A percentile compares a stretch with the other conserved stretches of the same genome.
phyloP scores from a whole-genome alignment of 2,113 vertebrate genomes.

The Isichthys henryi region DNA sequence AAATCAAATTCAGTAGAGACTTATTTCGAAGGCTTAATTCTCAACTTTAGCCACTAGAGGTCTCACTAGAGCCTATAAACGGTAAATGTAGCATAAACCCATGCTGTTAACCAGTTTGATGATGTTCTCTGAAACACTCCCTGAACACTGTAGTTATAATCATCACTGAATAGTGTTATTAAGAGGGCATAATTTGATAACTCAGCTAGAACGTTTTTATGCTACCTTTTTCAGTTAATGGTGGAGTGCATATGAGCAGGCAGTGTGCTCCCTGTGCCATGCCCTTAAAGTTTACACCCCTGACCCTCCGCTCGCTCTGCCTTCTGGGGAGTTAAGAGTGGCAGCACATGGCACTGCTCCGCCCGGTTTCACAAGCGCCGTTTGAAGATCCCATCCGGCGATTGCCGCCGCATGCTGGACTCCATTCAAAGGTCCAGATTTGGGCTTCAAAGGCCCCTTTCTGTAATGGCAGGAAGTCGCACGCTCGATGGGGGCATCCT shows the following conservation, averaged over 20 bases:
- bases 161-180: background rate
- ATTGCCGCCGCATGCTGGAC: constrained; percentile 17
- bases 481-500: constrained; percentile 27
- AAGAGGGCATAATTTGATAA: background rate
- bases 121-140: background rate
- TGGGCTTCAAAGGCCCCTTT: constrained; percentile 35
- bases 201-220: background rate
- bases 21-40: background rate
- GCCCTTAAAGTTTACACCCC: background rate
- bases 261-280: background rate
- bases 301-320: background rate
- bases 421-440: constrained; percentile 26
- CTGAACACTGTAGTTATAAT: background rate
- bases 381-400: constrained; percentile 28
- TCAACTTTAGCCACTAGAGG: constrained; percentile 33
- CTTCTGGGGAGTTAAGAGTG: background rate
- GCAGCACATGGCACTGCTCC: background rate
- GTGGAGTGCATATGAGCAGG: background rate
- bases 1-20: background rate
- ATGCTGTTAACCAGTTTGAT: background rate
- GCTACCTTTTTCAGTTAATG: background rate
- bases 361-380: constrained; percentile 10
- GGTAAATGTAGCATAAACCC: background rate
- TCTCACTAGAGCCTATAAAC: constrained; percentile 17
- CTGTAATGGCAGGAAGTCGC: constrained; percentile 23